Percentiles rank a stretch among this genome's conserved stretches.
Conservation (phyloP, 2,888 invertebrate genomes). For the Lysandra bellargus region DNA sequence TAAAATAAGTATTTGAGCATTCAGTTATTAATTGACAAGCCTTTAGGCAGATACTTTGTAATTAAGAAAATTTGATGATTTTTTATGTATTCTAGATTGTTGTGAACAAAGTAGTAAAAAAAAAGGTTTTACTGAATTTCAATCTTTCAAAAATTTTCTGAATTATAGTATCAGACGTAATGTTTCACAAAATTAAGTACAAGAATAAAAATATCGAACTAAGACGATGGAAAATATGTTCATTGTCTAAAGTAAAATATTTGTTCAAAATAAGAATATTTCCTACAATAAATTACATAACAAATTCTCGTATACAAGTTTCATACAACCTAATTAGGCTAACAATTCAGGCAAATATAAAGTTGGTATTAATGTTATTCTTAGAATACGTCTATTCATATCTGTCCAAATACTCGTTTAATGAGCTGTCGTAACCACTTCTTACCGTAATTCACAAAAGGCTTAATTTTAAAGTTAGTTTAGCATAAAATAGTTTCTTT, state of each 20-base stretch:
- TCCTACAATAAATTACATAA: not conserved
- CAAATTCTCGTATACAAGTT: not conserved
- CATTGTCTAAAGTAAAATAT: not conserved
- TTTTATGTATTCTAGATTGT: not conserved
- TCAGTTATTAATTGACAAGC: not conserved
- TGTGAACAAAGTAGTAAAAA: not conserved
- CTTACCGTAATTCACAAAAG: not conserved
- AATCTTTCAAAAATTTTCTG: too few species aligned
- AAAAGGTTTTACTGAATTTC: too few species aligned
- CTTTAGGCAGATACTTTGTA: not conserved
- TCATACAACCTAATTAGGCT: not conserved
- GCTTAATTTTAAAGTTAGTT: not conserved
- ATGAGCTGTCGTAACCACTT: not conserved
- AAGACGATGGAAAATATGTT: not conserved
- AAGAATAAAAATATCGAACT: not conserved
- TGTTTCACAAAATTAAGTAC: not conserved
- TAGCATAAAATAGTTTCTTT: not conserved
- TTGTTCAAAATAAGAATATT: not conserved
- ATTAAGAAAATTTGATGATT: too few species aligned
- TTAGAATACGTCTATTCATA: not conserved
- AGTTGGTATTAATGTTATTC: not conserved
- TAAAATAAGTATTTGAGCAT: not conserved
- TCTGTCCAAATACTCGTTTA: constrained; percentile 1
- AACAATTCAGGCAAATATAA: not conserved
- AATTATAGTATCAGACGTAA: too few species aligned